Evolutionary conservation across 2,888 invertebrate species (phyloP).

Genomic region (Pristionchus japonicus): DNA sequence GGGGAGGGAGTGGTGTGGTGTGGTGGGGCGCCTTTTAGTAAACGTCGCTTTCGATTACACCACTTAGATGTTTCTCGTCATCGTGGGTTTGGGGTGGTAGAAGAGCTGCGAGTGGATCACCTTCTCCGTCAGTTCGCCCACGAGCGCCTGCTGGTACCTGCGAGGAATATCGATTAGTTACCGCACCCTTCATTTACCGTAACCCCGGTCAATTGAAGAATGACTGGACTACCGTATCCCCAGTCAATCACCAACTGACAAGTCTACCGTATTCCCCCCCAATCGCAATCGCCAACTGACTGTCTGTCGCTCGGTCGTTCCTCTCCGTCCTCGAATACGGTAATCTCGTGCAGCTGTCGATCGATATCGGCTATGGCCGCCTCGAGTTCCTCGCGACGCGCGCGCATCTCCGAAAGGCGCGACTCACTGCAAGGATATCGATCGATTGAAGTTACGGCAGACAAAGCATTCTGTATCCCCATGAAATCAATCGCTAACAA

Average conservation of each 20-base stretch:
- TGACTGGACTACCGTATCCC: neutral
- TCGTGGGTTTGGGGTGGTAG: conserved; percentile 64
- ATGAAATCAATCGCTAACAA: neutral
- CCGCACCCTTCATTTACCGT: neutral
- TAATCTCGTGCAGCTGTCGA: conserved; percentile 50
- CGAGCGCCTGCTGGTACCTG: conserved; percentile 64
- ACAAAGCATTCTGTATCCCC: neutral
- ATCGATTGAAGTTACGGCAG: too few species aligned
- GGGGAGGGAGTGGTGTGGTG: neutral
- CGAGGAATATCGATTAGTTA: conserved; percentile 48
- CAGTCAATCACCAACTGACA: too few species aligned
- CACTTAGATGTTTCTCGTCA: conserved; percentile 54
- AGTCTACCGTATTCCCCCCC: too few species aligned
- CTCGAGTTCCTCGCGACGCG: conserved; percentile 53
- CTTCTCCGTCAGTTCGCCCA: conserved; percentile 66
- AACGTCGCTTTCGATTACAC: neutral
- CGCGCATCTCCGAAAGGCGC: conserved; percentile 51
- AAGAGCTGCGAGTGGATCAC: conserved; percentile 66
- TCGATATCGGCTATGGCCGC: conserved; percentile 51
- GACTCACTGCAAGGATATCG: conserved; percentile 28
- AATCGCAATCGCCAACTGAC: conserved; percentile 35
- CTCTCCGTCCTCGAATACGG: conserved; percentile 50
- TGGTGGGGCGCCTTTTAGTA: neutral
- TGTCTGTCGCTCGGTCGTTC: conserved; percentile 27
- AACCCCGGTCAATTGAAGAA: neutral